Evolutionary conservation across 2,113 vertebrate species (phyloP).

Genomic region (Petrocephalus zakoni): DNA sequence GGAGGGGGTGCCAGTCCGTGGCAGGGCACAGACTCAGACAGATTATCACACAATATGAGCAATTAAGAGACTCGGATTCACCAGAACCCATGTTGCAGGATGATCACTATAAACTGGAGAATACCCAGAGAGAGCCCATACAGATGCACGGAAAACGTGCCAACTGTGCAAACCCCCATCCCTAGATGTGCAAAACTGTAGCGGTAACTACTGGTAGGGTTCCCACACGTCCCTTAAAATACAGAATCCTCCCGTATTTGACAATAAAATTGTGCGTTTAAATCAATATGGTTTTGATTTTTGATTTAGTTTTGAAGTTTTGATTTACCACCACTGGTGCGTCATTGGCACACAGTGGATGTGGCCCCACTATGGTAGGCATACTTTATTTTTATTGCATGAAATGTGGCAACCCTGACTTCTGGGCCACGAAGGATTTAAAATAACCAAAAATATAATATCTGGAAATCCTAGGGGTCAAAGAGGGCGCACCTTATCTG

Average conservation of each 20-base stretch:
- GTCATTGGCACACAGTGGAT: too few relatives aligned
- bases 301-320: too few relatives aligned
- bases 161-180: not conserved
- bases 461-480: not conserved
- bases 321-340: too few relatives aligned
- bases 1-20: not conserved
- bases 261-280: too few relatives aligned
- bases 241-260: too few relatives aligned
- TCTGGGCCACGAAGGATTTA: not conserved
- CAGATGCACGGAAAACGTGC: not conserved
- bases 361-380: too few relatives aligned
- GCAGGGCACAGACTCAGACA: not conserved
- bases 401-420: too few relatives aligned
- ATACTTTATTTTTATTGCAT: too few relatives aligned
- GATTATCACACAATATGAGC: not conserved
- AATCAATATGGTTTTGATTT: too few relatives aligned
- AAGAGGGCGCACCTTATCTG: not conserved
- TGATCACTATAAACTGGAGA: not conserved
- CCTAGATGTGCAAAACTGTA: not conserved
- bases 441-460: not conserved
- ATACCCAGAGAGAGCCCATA: not conserved
- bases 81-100: not conserved
- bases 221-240: too few relatives aligned
- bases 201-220: not conserved
- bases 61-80: not conserved